Percentiles rank a stretch among this genome's conserved stretches.
Conservation (phyloP, 2,888 invertebrate genomes). For the Brachypalpus laphriformis region DNA sequence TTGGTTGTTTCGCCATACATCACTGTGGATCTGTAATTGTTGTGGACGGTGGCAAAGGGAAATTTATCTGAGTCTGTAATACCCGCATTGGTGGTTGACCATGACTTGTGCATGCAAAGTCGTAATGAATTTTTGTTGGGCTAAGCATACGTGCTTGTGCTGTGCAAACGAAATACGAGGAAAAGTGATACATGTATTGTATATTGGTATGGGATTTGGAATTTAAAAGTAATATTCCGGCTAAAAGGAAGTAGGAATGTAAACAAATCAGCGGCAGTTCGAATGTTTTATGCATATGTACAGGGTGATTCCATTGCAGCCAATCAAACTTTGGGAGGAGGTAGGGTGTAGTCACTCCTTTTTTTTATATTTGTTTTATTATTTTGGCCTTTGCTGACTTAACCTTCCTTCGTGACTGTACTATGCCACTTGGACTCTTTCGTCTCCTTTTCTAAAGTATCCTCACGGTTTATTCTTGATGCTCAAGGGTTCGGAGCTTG, state of each 20-base stretch:
- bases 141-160: neutral
- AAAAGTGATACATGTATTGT: neutral
- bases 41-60: conserved; percentile 3
- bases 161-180: neutral
- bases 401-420: no score
- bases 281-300: no score
- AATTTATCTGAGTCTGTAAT: conserved; percentile 48
- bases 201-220: neutral
- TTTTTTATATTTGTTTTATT: no score
- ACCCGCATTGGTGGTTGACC: conserved; percentile 46
- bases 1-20: conserved; percentile 26
- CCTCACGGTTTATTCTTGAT: no score
- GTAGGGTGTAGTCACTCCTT: no score
- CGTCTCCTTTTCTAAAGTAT: no score
- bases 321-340: no score
- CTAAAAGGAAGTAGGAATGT: neutral
- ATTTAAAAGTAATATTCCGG: no score
- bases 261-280: neutral
- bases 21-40: conserved; percentile 32
- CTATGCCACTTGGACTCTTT: no score
- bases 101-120: conserved; percentile 19
- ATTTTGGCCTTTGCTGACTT: no score
- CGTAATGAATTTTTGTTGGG: conserved; percentile 11
- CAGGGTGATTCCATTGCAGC: no score
- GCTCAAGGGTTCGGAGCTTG: no score